Conservation (phyloP, 2,888 invertebrate species). For the Volucella bombylans region DNA sequence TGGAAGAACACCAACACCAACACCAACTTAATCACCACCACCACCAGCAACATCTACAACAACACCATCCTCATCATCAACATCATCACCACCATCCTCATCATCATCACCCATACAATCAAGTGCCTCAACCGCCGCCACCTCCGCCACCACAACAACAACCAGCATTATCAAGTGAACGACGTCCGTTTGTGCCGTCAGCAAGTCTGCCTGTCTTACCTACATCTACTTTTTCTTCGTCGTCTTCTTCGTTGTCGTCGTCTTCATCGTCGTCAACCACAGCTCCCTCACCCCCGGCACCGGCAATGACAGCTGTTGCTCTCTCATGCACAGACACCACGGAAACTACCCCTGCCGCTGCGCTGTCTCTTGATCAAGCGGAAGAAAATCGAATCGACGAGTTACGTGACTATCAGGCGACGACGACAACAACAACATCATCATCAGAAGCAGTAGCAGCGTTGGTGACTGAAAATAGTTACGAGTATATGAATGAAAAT, state of each 20-base stretch:
- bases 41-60: conserved; percentile 71
- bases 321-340: conserved; percentile 71
- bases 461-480: conserved; percentile 73
- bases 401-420: conserved; percentile 75
- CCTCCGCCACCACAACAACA: conserved; percentile 50
- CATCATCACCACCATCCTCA: conserved; percentile 67
- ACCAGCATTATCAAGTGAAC: conserved; percentile 73
- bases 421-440: conserved; percentile 40
- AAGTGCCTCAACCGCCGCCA: conserved; percentile 55
- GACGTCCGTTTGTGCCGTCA: conserved; percentile 77
- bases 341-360: conserved; percentile 62
- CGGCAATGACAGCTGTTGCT: conserved; percentile 72
- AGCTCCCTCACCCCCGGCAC: conserved; percentile 67
- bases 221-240: conserved; percentile 71
- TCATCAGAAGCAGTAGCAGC: background rate
- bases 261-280: conserved; percentile 54
- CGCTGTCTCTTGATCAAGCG: conserved; percentile 54
- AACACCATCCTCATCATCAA: conserved; percentile 36
- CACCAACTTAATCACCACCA: conserved; percentile 70
- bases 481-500: conserved; percentile 73
- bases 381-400: conserved; percentile 75
- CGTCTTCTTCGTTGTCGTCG: conserved; percentile 60
- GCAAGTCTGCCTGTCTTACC: conserved; percentile 77
- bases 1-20: conserved; percentile 63
- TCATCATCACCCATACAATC: conserved; percentile 74